Evolutionary conservation across 1,140 invertebrate genomes (phyloP).

Genomic region (Megathymus violae): DNA sequence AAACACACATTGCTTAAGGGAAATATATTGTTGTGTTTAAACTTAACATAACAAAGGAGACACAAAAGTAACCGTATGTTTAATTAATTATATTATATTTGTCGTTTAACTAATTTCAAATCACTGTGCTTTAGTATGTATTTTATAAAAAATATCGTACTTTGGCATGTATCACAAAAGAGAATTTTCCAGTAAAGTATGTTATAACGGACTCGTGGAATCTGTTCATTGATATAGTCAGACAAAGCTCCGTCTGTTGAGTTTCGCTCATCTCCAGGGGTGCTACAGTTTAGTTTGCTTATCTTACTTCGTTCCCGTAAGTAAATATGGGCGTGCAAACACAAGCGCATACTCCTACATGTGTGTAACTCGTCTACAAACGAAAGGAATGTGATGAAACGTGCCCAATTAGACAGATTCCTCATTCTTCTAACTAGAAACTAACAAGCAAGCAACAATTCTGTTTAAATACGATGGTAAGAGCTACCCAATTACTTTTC

Average conservation of each 20-base stretch:
- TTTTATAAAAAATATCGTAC: too few relatives aligned
- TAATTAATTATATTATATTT: too few relatives aligned
- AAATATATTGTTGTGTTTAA: not conserved
- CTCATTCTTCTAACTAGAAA: slow-evolving; percentile 19
- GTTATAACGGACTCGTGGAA: not conserved
- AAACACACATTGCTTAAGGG: not conserved
- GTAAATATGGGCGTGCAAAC: slow-evolving; percentile 28
- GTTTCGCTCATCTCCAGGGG: slow-evolving; percentile 27
- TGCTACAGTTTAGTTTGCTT: slow-evolving; percentile 32
- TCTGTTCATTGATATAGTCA: slow-evolving; percentile 19
- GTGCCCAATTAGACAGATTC: slow-evolving; percentile 33
- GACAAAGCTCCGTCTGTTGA: slow-evolving; percentile 31
- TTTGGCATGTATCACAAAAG: not conserved
- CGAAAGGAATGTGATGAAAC: slow-evolving; percentile 30
- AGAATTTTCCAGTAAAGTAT: not conserved
- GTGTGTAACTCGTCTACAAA: slow-evolving; percentile 15
- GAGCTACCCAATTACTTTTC: slow-evolving; percentile 31
- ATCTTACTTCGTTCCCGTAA: slow-evolving; percentile 22
- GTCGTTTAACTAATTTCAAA: too few relatives aligned
- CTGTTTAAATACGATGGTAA: slow-evolving; percentile 20
- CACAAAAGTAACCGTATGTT: too few relatives aligned
- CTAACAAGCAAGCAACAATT: slow-evolving; percentile 26
- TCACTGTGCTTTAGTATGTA: too few relatives aligned
- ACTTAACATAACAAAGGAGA: not conserved
- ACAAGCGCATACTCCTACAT: slow-evolving; percentile 28